These are phyloP conservation scores for Galaxea fascicularis DNA, from an alignment of 92 coral and sea anemone genomes.

Conservation along the genomic window DNA sequence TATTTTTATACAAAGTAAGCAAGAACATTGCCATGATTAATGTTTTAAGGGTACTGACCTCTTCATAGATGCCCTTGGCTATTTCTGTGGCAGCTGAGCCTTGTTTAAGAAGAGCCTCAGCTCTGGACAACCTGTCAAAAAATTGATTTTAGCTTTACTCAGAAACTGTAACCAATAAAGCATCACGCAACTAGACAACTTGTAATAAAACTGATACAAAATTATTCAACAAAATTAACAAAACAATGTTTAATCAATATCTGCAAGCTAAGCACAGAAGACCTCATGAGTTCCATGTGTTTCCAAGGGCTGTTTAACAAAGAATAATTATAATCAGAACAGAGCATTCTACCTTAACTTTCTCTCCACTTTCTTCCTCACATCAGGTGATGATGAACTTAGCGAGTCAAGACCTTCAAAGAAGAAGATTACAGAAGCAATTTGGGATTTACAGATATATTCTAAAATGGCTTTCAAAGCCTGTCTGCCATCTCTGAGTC, in stretches of 20 bases:
- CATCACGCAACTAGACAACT: neutral
- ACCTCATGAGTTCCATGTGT: too few relatives aligned
- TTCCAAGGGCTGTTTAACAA: too few relatives aligned
- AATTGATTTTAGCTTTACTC: neutral
- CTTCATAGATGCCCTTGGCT: constrained; percentile 54
- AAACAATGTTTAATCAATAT: too few relatives aligned
- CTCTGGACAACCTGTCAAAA: constrained; percentile 46
- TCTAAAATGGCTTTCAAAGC: too few relatives aligned
- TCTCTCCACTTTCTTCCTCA: neutral
- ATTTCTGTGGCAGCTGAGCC: constrained; percentile 34
- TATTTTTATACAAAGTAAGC: neutral
- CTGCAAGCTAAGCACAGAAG: too few relatives aligned
- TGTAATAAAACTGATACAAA: too few relatives aligned
- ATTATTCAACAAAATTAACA: too few relatives aligned
- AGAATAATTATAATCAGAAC: neutral
- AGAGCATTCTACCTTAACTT: constrained; percentile 8
- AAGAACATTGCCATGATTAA: neutral
- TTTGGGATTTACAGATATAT: neutral
- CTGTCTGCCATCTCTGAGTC: too few relatives aligned
- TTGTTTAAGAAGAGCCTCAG: constrained; percentile 60
- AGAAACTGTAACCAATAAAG: neutral
- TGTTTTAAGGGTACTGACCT: constrained; percentile 31
- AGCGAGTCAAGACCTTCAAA: constrained; percentile 16
- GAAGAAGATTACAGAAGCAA: neutral
- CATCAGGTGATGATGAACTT: neutral